A percentile compares a stretch with the other conserved stretches of the same genome.
phyloP scores from a whole-genome alignment of 2,113 vertebrate species.

The Colinus virginianus region DNA sequence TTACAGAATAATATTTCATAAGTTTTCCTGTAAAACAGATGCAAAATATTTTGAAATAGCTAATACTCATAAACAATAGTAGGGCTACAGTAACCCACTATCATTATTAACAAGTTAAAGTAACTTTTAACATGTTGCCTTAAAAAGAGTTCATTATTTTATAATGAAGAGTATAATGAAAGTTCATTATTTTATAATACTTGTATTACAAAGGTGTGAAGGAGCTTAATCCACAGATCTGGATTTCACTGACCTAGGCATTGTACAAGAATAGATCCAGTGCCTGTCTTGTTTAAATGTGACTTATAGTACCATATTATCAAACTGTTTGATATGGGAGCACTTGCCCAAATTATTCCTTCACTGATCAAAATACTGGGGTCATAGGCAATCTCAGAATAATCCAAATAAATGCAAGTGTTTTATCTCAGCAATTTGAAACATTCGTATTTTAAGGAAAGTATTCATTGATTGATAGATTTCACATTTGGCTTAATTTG shows the following conservation, averaged over 20 bases:
- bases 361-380: background rate
- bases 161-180: no score
- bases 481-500: background rate
- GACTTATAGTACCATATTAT: background rate
- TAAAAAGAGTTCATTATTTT: background rate
- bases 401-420: background rate
- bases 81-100: background rate
- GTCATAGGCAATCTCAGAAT: background rate
- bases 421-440: background rate
- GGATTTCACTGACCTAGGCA: background rate
- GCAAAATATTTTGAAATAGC: background rate
- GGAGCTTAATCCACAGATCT: background rate
- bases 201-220: background rate
- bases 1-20: conserved; percentile 45
- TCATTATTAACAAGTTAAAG: background rate
- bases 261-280: background rate
- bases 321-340: background rate
- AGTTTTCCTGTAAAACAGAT: conserved; percentile 17
- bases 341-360: background rate
- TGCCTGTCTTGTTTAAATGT: background rate
- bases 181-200: background rate
- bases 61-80: background rate
- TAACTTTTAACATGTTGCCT: background rate
- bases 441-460: background rate
- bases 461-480: background rate